Evolutionary conservation across 2,888 invertebrate genomes (phyloP).

Genomic region (Dromius quadrimaculatus): DNA sequence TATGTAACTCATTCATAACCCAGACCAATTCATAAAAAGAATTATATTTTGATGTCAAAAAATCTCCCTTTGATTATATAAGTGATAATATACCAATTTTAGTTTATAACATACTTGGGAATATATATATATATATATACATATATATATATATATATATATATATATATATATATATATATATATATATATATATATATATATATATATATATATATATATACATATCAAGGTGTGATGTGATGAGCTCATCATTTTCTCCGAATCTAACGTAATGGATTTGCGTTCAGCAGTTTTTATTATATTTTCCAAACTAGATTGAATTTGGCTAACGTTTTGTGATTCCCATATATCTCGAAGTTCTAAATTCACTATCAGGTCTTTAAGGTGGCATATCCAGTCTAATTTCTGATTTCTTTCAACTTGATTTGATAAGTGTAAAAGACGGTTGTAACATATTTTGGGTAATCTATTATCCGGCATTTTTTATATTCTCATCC

Average conservation of each 20-base stretch:
- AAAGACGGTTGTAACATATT: not conserved
- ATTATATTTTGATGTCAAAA: too few relatives aligned
- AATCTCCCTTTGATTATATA: too few relatives aligned
- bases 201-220: too few relatives aligned
- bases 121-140: too few relatives aligned
- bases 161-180: too few relatives aligned
- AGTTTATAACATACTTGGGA: too few relatives aligned
- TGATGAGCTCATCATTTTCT: slow-evolving; percentile 4
- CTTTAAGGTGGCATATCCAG: slow-evolving; percentile 4
- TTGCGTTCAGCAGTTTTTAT: not conserved
- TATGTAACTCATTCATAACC: too few relatives aligned
- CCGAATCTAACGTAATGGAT: not conserved
- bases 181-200: too few relatives aligned
- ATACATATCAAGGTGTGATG: not conserved
- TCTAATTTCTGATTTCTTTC: not conserved
- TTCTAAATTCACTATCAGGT: not conserved
- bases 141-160: too few relatives aligned
- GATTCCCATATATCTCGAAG: not conserved
- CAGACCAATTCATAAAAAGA: too few relatives aligned
- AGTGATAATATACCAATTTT: too few relatives aligned
- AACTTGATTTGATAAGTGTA: not conserved
- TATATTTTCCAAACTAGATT: not conserved
- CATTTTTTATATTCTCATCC: not conserved
- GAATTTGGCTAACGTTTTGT: not conserved
- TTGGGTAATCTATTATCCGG: not conserved